Percentiles rank a stretch among this genome's conserved stretches.
phyloP scores from a whole-genome alignment of 2,888 invertebrate genomes.

The Pristionchus mayeri region DNA sequence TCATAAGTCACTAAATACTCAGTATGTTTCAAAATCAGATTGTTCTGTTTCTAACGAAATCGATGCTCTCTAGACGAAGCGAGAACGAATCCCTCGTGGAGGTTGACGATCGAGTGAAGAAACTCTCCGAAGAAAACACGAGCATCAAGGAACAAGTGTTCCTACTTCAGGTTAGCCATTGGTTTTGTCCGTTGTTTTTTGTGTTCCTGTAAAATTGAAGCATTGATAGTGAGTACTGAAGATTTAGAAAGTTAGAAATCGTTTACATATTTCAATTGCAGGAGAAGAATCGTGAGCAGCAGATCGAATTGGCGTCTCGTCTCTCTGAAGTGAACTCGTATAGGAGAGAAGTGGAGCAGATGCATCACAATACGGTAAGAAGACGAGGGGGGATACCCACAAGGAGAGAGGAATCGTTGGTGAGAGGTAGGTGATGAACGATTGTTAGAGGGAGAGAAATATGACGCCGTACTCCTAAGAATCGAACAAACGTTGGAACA shows the following conservation, averaged over 20 bases:
- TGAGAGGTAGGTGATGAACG: background rate
- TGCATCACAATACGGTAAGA: constrained; percentile 67
- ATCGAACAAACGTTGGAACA: too few relatives aligned
- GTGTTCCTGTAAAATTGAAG: background rate
- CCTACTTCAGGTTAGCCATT: constrained; percentile 49
- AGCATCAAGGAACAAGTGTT: constrained; percentile 72
- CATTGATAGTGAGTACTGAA: background rate
- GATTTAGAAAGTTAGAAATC: too few relatives aligned
- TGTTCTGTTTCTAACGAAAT: background rate
- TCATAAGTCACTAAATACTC: background rate
- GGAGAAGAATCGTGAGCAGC: constrained; percentile 70
- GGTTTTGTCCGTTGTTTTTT: background rate
- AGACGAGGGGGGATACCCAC: background rate
- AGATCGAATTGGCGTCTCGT: constrained; percentile 62
- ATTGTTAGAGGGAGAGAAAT: constrained; percentile 4
- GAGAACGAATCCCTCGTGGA: constrained; percentile 63
- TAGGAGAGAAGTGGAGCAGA: constrained; percentile 69
- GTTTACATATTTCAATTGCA: constrained; percentile 57
- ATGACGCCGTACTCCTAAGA: too few relatives aligned
- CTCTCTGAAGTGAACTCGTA: constrained; percentile 65
- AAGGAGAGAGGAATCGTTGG: background rate
- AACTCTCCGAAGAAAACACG: constrained; percentile 70
- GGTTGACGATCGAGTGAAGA: constrained; percentile 65
- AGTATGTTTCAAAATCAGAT: background rate
- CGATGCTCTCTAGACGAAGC: constrained; percentile 51